phyloP scores from a whole-genome alignment of 2,888 invertebrate genomes.

The Mythimna vitellina region DNA sequence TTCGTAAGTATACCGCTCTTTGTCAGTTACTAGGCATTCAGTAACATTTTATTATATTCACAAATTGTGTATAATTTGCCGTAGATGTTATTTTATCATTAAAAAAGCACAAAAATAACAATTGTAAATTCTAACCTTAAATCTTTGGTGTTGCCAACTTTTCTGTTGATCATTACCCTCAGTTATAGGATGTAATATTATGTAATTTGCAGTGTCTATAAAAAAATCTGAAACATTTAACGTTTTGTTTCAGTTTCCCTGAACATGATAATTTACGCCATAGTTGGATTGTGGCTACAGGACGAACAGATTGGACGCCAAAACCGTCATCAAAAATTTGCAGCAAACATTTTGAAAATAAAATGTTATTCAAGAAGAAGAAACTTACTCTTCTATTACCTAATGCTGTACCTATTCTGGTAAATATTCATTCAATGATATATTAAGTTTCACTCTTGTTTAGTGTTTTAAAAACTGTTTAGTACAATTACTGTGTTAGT shows the following conservation, averaged over 20 bases:
- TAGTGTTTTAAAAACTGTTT: neutral
- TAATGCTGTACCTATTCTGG: constrained; percentile 3
- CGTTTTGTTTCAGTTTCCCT: constrained; percentile 1
- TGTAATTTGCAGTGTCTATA: neutral
- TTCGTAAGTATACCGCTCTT: neutral
- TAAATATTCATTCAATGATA: neutral
- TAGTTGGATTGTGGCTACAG: constrained; percentile 1
- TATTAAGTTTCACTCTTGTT: neutral
- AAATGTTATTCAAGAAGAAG: constrained; percentile 8
- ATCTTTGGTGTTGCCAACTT: neutral
- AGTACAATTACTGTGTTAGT: neutral
- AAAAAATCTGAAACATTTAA: neutral
- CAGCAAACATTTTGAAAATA: constrained; percentile 5
- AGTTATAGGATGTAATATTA: neutral
- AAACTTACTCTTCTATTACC: neutral
- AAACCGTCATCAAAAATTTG: constrained; percentile 11
- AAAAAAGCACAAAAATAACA: constrained; percentile 1
- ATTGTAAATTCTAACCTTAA: constrained; percentile 1
- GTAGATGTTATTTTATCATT: neutral
- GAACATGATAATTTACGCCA: neutral
- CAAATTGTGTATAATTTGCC: neutral
- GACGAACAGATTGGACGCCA: neutral
- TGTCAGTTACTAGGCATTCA: neutral
- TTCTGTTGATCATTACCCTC: neutral
- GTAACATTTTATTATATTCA: neutral